Evolutionary conservation across 2,888 invertebrate species (phyloP).

Genomic region (Autographa gamma): DNA sequence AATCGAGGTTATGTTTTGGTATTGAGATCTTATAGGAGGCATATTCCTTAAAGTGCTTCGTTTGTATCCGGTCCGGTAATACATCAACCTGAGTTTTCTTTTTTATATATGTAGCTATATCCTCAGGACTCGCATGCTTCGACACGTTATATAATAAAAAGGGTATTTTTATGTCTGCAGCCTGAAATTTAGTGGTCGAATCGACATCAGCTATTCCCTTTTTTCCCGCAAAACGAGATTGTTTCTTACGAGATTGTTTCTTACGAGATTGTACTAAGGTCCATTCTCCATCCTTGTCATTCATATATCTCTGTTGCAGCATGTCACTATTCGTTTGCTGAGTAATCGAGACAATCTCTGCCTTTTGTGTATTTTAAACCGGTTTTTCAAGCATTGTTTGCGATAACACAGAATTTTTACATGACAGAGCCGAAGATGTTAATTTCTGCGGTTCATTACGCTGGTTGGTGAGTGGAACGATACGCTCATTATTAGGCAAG

Average conservation of each 20-base stretch:
- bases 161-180: slow-evolving; percentile 5
- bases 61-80: not conserved
- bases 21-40: slow-evolving; percentile 5
- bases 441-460: no score
- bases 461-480: no score
- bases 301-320: no score
- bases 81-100: not conserved
- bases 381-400: no score
- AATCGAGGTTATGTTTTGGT: slow-evolving; percentile 3
- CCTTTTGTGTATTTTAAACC: no score
- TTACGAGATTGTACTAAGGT: not conserved
- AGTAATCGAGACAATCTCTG: no score
- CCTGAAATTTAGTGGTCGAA: not conserved
- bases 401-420: no score
- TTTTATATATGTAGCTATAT: not conserved
- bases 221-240: slow-evolving; percentile 5
- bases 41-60: not conserved
- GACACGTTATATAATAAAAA: not conserved
- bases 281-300: not conserved
- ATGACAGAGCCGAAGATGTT: no score
- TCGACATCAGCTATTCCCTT: not conserved
- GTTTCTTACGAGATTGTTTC: no score
- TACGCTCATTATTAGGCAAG: no score
- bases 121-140: not conserved
- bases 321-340: no score